phyloP scores from a whole-genome alignment of 2,113 vertebrate genomes.

The Pholis gunnellus region DNA sequence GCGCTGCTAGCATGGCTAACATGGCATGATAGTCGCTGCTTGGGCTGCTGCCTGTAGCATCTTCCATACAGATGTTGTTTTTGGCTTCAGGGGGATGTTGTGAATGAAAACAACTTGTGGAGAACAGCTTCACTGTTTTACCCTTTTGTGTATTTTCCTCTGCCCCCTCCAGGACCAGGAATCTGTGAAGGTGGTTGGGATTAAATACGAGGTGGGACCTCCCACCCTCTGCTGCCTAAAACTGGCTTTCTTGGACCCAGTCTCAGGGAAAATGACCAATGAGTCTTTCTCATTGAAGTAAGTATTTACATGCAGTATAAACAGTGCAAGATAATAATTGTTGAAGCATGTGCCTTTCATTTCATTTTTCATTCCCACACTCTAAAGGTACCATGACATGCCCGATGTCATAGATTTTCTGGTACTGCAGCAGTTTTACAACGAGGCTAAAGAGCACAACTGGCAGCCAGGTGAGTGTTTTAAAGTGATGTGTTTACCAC shows the following conservation, averaged over 20 bases:
- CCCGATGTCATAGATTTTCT: constrained; percentile 99
- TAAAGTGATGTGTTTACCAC: background rate
- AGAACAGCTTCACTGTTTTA: background rate
- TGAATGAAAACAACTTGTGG: background rate
- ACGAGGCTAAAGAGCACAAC: constrained; percentile 97
- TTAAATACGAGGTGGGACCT: constrained; percentile 97
- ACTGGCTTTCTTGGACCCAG: constrained; percentile 94
- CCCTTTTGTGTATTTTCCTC: constrained; percentile 8
- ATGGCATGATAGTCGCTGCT: background rate
- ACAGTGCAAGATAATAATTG: background rate
- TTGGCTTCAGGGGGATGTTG: background rate
- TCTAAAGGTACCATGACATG: constrained; percentile 96
- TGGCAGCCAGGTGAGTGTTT: constrained; percentile 92
- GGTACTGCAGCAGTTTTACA: constrained; percentile 97
- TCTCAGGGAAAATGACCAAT: constrained; percentile 97
- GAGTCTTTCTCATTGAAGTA: constrained; percentile 99
- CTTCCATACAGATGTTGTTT: background rate
- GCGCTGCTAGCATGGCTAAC: background rate
- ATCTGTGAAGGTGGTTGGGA: constrained; percentile 97
- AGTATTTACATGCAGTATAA: constrained; percentile 60
- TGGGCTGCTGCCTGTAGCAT: background rate
- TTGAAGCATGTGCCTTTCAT: background rate
- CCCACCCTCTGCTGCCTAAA: constrained; percentile 98
- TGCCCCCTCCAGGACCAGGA: constrained; percentile 91
- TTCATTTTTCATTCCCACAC: constrained; percentile 3